These are phyloP conservation scores for Drosophila pruinosa DNA, from an alignment of 1,140 invertebrate species.

Conservation along the genomic window DNA sequence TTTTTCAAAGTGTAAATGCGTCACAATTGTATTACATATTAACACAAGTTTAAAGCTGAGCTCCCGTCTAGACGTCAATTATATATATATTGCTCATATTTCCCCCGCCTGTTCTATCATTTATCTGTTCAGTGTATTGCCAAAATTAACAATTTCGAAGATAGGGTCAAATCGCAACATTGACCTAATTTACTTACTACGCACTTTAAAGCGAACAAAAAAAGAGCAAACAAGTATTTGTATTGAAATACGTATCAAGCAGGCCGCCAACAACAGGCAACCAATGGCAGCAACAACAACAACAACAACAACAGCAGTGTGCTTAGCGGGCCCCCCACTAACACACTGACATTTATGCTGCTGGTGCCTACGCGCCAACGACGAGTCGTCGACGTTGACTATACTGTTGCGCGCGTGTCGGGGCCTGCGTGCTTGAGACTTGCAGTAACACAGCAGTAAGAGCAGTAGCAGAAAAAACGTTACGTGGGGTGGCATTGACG, in stretches of 20 bases:
- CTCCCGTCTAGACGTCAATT: not conserved
- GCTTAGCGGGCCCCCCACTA: slow-evolving; percentile 47
- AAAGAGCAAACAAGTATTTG: slow-evolving; percentile 55
- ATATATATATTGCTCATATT: not conserved
- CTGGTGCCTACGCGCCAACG: slow-evolving; percentile 24
- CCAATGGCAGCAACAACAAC: slow-evolving; percentile 17
- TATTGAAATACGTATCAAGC: slow-evolving; percentile 33
- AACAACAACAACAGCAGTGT: slow-evolving; percentile 17
- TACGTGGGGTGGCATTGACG: slow-evolving; percentile 38
- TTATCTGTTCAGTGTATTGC: not conserved
- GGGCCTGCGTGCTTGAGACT: slow-evolving; percentile 49
- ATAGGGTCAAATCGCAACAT: slow-evolving; percentile 45
- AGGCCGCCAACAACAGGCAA: slow-evolving; percentile 14
- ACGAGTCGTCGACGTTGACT: slow-evolving; percentile 5
- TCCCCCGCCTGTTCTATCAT: not conserved
- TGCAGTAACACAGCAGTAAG: slow-evolving; percentile 48
- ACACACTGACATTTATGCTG: slow-evolving; percentile 56
- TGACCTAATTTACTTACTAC: slow-evolving; percentile 50
- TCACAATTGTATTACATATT: slow-evolving; percentile 30
- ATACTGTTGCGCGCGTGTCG: slow-evolving; percentile 56
- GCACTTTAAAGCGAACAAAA: slow-evolving; percentile 42
- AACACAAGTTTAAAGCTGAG: slow-evolving; percentile 8
- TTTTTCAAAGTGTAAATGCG: slow-evolving; percentile 45
- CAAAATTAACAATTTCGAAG: slow-evolving; percentile 2
- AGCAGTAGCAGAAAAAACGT: slow-evolving; percentile 30